Evolutionary conservation across 2,113 vertebrate species (phyloP).

Genomic region (Chaenocephalus aceratus): DNA sequence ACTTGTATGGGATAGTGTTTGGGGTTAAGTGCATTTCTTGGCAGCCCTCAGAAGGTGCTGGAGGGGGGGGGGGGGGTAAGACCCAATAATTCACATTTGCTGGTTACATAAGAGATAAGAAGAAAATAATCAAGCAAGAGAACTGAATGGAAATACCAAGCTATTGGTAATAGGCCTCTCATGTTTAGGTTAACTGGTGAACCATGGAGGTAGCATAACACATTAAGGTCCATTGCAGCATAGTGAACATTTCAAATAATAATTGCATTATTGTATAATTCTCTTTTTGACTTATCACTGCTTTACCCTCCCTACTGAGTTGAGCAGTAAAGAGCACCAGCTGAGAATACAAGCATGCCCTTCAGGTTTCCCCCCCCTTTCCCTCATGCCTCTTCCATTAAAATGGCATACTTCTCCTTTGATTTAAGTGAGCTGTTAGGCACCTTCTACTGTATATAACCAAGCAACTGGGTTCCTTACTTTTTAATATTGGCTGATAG

Average conservation of each 20-base stretch:
- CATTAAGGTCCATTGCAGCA: background rate
- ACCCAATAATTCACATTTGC: background rate
- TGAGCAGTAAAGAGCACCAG: background rate
- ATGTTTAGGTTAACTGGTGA: constrained; percentile 6
- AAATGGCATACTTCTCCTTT: background rate
- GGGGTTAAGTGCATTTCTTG: constrained; percentile 21
- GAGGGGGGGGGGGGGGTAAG: background rate
- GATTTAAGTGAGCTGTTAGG: background rate
- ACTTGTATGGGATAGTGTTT: constrained; percentile 14
- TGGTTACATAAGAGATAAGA: background rate
- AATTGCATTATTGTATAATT: background rate
- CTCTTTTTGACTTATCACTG: background rate
- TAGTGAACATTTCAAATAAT: background rate
- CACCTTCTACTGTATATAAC: background rate
- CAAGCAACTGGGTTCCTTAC: background rate
- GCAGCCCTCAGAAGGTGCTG: background rate
- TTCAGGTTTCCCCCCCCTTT: background rate
- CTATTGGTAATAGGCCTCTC: background rate
- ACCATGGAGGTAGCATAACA: background rate
- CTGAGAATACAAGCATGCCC: background rate
- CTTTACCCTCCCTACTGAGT: background rate
- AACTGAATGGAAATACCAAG: background rate
- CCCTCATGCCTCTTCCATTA: background rate
- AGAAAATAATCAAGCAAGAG: background rate
- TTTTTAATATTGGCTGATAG: background rate